These are phyloP conservation scores for Spizaetus ornatus DNA, from an alignment of 2,113 vertebrate species.

Conservation along the genomic window DNA sequence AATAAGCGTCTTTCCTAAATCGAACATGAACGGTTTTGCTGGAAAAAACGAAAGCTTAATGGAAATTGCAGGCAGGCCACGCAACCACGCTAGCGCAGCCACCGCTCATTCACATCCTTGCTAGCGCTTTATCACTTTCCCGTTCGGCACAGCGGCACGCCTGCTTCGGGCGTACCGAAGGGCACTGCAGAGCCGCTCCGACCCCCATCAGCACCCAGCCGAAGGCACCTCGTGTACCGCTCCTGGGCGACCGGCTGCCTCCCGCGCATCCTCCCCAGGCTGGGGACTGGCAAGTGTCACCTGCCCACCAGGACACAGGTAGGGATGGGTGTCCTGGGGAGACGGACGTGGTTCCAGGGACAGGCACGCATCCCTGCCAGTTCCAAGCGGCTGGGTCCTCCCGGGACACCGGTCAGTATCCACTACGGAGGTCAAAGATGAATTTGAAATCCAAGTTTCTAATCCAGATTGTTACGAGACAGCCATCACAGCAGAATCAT, in stretches of 20 bases:
- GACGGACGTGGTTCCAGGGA: not conserved
- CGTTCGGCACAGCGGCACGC: not conserved
- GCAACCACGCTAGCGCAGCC: accelerated
- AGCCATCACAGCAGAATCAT: not conserved
- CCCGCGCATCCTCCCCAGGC: not conserved
- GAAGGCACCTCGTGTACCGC: accelerated
- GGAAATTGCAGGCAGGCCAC: not conserved
- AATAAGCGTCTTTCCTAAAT: not conserved
- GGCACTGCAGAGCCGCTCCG: not conserved
- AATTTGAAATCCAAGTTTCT: not conserved
- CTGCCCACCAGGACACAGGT: accelerated
- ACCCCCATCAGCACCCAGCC: not conserved
- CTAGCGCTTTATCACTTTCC: not conserved
- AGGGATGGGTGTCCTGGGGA: accelerated
- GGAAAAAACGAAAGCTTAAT: not conserved
- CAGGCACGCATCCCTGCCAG: not conserved
- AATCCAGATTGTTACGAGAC: too few relatives aligned
- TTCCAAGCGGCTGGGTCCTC: not conserved
- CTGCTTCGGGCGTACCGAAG: accelerated
- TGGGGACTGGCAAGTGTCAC: not conserved
- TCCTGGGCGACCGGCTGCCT: not conserved
- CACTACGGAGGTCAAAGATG: not conserved
- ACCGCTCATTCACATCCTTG: not conserved
- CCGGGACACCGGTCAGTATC: too few relatives aligned
- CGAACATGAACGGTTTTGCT: not conserved